Conservation (phyloP, 2,888 invertebrate species). For the Lagria hirta region DNA sequence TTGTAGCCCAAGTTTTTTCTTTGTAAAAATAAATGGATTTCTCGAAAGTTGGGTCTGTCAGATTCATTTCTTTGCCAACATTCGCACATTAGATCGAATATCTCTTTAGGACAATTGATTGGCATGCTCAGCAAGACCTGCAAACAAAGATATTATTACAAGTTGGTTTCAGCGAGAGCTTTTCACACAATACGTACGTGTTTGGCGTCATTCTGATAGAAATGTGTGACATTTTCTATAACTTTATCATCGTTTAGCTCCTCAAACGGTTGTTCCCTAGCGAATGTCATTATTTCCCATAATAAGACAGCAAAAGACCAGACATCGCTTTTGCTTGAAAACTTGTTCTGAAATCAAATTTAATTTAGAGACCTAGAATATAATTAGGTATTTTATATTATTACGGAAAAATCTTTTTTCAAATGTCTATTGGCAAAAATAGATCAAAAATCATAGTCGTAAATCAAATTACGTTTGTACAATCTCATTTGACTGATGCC, state of each 20-base stretch:
- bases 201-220: slow-evolving; percentile 72
- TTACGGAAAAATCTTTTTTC: too few species aligned
- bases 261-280: slow-evolving; percentile 80
- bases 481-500: too few species aligned
- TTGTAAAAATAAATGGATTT: slow-evolving; percentile 83
- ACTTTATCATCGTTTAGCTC: slow-evolving; percentile 78
- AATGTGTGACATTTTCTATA: slow-evolving; percentile 78
- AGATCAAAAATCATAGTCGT: too few species aligned
- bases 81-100: slow-evolving; percentile 83
- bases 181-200: slow-evolving; percentile 58
- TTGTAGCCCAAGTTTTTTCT: slow-evolving; percentile 68
- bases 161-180: slow-evolving; percentile 13
- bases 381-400: too few species aligned
- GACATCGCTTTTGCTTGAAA: slow-evolving; percentile 81
- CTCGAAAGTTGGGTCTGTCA: slow-evolving; percentile 77
- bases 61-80: slow-evolving; percentile 82
- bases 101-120: slow-evolving; percentile 78
- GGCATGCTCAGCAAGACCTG: slow-evolving; percentile 67
- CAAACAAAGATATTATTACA: slow-evolving; percentile 28
- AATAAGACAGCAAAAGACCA: slow-evolving; percentile 87
- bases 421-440: too few species aligned
- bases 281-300: slow-evolving; percentile 85
- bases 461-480: too few species aligned
- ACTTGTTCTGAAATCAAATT: slow-evolving; percentile 77
- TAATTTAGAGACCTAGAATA: too few species aligned